A percentile compares a stretch with the other conserved stretches of the same genome.
Evolutionary conservation across 2,888 invertebrate species (phyloP).

Genomic region (Chloroclystis v-ata): DNA sequence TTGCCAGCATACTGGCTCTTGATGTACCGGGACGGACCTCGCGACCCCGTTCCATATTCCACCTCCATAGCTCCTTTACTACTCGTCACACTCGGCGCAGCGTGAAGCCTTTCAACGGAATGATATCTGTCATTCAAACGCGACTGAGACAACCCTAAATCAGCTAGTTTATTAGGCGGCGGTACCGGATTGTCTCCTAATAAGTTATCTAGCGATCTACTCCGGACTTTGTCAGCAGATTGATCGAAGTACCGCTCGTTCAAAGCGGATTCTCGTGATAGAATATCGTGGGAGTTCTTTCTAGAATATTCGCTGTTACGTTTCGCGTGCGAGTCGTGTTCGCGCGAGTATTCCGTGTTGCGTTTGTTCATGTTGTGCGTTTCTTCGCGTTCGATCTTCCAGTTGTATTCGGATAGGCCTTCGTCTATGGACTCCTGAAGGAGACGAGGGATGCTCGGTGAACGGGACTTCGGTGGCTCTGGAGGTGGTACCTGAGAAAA

Average conservation of each 20-base stretch:
- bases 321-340: conserved; percentile 15
- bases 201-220: conserved; percentile 88
- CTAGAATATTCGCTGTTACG: conserved; percentile 64
- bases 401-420: conserved; percentile 65
- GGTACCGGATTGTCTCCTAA: conserved; percentile 82
- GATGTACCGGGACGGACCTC: conserved; percentile 83
- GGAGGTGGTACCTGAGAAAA: conserved; percentile 79
- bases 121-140: conserved; percentile 93
- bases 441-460: conserved; percentile 69
- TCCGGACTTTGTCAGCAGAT: conserved; percentile 85
- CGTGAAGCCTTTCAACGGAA: conserved; percentile 85
- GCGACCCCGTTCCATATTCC: conserved; percentile 81
- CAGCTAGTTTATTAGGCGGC: conserved; percentile 81
- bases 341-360: conserved; percentile 3
- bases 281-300: conserved; percentile 86
- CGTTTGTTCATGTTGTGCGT: conserved; percentile 17
- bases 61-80: conserved; percentile 81
- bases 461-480: conserved; percentile 79
- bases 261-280: conserved; percentile 89
- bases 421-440: conserved; percentile 69
- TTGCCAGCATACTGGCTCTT: conserved; percentile 91
- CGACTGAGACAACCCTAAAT: conserved; percentile 89
- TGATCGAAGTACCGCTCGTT: conserved; percentile 93
- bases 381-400: conserved; percentile 62
- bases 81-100: conserved; percentile 79